These are phyloP conservation scores for Apteryx owenii DNA, from an alignment of 2,113 vertebrate species.

Conservation along the genomic window DNA sequence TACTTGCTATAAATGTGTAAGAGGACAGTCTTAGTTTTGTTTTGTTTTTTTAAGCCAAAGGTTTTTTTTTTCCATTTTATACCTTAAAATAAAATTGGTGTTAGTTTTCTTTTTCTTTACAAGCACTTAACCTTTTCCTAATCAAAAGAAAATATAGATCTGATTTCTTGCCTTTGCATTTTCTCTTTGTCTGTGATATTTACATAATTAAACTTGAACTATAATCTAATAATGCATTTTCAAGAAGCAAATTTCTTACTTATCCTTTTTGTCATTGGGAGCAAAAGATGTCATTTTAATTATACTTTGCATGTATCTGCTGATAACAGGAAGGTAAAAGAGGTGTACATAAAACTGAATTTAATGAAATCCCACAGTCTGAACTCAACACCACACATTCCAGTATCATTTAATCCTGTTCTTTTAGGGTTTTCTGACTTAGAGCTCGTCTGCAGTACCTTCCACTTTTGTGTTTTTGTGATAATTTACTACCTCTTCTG, in stretches of 20 bases:
- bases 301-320: not conserved
- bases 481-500: not conserved
- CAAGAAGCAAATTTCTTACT: not conserved
- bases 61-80: not conserved
- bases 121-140: not conserved
- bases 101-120: not conserved
- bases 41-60: not conserved
- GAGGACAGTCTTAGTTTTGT: not conserved
- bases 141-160: not conserved
- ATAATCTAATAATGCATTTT: not conserved
- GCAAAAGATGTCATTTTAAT: slow-evolving; percentile 18
- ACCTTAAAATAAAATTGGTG: not conserved
- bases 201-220: not conserved
- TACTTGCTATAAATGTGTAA: not conserved
- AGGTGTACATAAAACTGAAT: not conserved
- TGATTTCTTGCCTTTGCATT: not conserved
- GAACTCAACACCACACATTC: not conserved
- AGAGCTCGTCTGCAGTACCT: not conserved
- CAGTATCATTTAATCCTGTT: not conserved
- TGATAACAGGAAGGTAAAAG: not conserved
- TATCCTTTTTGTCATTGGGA: not conserved
- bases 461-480: not conserved
- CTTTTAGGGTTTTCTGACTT: not conserved
- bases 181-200: not conserved
- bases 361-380: slow-evolving; percentile 1